A percentile compares a stretch with the other conserved stretches of the same genome.
Evolutionary conservation across 92 coral and sea anemone genomes (phyloP).

Genomic region (Montipora capitata): DNA sequence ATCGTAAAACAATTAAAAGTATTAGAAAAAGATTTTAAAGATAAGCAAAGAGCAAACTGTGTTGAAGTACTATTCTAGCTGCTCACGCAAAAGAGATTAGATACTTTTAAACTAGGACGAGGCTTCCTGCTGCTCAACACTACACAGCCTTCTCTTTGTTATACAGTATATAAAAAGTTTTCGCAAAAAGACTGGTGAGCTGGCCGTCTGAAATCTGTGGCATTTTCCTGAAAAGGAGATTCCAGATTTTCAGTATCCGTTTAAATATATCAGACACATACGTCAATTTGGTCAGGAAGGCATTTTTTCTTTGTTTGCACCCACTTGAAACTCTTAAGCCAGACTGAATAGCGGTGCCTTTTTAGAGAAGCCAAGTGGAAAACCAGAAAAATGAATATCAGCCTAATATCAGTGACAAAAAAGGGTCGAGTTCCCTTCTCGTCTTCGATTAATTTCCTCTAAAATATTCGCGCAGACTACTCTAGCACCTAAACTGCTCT

Average conservation of each 20-base stretch:
- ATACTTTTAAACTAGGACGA: not conserved
- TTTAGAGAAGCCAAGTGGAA: constrained; percentile 12
- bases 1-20: constrained; percentile 18
- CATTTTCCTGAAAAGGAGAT: not conserved
- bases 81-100: constrained; percentile 15
- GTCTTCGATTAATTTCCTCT: not conserved
- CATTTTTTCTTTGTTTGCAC: not conserved
- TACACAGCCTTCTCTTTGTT: not conserved
- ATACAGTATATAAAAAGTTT: not conserved
- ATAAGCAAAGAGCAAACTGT: not conserved
- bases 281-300: not conserved
- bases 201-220: not conserved
- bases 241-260: not conserved
- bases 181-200: not conserved
- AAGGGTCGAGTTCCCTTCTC: not conserved
- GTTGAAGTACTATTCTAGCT: constrained; percentile 23
- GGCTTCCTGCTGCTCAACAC: not conserved
- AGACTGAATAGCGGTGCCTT: not conserved
- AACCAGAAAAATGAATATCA: constrained; percentile 7
- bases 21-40: constrained; percentile 37
- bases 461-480: not conserved
- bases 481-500: not conserved
- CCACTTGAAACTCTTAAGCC: constrained; percentile 14
- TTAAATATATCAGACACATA: not conserved
- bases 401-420: not conserved